phyloP scores from a whole-genome alignment of 2,113 vertebrate species.

The Sylvietta virens region DNA sequence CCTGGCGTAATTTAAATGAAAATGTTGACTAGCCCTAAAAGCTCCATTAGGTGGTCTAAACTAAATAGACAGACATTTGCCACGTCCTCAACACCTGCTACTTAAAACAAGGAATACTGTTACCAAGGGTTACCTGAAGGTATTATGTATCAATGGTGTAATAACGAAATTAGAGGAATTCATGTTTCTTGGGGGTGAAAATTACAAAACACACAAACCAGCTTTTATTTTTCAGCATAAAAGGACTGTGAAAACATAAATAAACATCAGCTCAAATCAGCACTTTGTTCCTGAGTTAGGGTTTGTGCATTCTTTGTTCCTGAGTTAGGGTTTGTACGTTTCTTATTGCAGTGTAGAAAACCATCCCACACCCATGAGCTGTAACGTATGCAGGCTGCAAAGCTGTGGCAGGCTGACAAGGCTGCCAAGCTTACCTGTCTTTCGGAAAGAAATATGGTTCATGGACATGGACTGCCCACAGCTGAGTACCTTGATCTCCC shows the following conservation, averaged over 20 bases:
- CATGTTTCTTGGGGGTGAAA: neutral
- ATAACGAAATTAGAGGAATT: neutral
- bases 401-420: neutral
- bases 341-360: neutral
- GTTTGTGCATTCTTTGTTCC: neutral
- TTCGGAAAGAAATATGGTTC: neutral
- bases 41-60: neutral
- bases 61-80: neutral
- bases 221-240: neutral
- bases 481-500: neutral
- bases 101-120: neutral
- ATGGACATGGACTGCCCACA: neutral
- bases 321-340: neutral
- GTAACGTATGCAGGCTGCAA: neutral
- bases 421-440: neutral
- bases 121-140: neutral
- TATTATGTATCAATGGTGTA: neutral
- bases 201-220: neutral
- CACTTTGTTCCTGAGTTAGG: neutral
- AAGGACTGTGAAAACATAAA: neutral
- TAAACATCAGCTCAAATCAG: neutral
- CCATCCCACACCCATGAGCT: neutral
- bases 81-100: neutral
- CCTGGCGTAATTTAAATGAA: neutral
- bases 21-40: conserved; percentile 27